A percentile compares a stretch with the other conserved stretches of the same genome.
These are phyloP conservation scores for Synanthedon andrenaeformis DNA, from an alignment of 2,888 invertebrate genomes.

Conservation along the genomic window DNA sequence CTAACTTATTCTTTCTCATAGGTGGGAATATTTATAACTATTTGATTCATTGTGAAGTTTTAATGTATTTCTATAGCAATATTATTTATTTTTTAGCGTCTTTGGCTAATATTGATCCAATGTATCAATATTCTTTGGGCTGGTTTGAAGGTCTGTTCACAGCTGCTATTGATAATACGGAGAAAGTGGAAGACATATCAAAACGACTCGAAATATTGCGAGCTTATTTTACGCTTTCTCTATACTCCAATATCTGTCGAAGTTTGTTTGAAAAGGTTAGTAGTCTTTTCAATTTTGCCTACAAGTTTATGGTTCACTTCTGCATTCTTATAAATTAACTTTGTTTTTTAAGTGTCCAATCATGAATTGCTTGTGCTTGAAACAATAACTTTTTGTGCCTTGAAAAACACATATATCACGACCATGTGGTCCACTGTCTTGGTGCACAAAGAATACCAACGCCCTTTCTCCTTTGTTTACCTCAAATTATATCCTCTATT, in stretches of 20 bases:
- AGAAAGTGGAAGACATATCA: conserved; percentile 83
- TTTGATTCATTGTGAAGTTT: neutral
- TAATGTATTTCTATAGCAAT: neutral
- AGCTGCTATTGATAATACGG: conserved; percentile 87
- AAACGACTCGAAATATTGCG: conserved; percentile 80
- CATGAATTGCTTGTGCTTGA: too few relatives aligned
- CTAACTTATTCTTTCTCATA: conserved; percentile 91
- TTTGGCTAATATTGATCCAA: conserved; percentile 92
- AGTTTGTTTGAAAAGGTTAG: conserved; percentile 91
- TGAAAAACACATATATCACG: too few relatives aligned
- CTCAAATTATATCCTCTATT: too few relatives aligned
- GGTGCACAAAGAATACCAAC: too few relatives aligned
- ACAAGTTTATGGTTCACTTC: neutral
- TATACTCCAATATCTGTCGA: conserved; percentile 92
- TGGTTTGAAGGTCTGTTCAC: conserved; percentile 95
- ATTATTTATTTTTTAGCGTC: conserved; percentile 69
- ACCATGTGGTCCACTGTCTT: too few relatives aligned
- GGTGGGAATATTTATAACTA: conserved; percentile 52
- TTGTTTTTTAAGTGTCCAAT: too few relatives aligned
- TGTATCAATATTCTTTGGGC: conserved; percentile 95
- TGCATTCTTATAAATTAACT: neutral
- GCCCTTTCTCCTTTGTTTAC: too few relatives aligned
- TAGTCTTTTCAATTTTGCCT: neutral
- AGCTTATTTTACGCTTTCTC: conserved; percentile 86
- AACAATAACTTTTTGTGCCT: too few relatives aligned